Evolutionary conservation across 2,888 invertebrate genomes (phyloP).

Genomic region (Thecophora atra): DNA sequence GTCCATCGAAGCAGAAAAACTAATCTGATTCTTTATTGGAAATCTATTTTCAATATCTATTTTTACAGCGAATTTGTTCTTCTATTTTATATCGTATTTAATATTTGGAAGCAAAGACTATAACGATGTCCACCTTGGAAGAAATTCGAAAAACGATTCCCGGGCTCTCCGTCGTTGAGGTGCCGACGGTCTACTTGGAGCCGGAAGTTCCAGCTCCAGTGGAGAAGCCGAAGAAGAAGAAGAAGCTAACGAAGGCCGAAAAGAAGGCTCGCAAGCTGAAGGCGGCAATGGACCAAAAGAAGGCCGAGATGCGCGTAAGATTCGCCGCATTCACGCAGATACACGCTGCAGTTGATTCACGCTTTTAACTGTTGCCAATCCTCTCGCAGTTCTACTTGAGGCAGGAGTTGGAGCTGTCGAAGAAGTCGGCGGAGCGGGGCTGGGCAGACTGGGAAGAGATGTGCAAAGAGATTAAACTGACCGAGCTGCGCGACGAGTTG

Average conservation of each 20-base stretch:
- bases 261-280: slow-evolving; percentile 45
- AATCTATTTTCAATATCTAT: no score
- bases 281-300: slow-evolving; percentile 46
- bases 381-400: slow-evolving; percentile 51
- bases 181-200: background rate
- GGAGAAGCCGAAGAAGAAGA: slow-evolving; percentile 43
- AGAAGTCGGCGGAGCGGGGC: slow-evolving; percentile 51
- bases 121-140: background rate
- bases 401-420: slow-evolving; percentile 56
- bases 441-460: slow-evolving; percentile 55
- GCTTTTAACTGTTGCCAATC: background rate
- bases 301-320: slow-evolving; percentile 52
- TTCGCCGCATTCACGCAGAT: background rate
- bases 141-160: background rate
- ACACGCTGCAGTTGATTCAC: background rate
- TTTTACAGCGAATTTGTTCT: no score
- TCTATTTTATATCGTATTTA: no score
- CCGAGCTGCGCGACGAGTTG: slow-evolving; percentile 55
- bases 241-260: slow-evolving; percentile 48
- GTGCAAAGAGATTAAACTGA: slow-evolving; percentile 53
- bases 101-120: background rate
- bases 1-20: no score
- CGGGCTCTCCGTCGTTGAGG: background rate
- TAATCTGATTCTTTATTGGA: no score
- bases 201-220: background rate